A percentile compares a stretch with the other conserved stretches of the same genome.
Conservation (phyloP, 1,140 invertebrate species). For the Camponotus pennsylvanicus region DNA sequence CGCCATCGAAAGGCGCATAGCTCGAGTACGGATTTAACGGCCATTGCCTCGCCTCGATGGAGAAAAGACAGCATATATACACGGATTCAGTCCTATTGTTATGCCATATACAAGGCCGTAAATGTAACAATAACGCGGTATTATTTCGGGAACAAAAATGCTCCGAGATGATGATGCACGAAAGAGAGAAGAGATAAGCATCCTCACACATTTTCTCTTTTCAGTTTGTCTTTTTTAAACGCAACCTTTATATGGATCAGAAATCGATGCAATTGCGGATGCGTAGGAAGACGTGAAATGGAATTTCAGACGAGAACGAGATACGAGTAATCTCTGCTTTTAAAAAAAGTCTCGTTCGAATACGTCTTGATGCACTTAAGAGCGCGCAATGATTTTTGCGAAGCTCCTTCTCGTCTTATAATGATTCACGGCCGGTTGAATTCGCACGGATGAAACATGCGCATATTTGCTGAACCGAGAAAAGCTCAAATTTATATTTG, state of each 20-base stretch:
- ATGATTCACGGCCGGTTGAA: constrained; percentile 31
- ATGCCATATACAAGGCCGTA: constrained; percentile 27
- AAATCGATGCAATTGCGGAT: constrained; percentile 68
- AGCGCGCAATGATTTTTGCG: background rate
- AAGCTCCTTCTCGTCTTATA: constrained; percentile 42
- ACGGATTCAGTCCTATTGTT: constrained; percentile 50
- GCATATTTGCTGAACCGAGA: background rate
- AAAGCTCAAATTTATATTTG: background rate
- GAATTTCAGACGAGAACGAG: background rate
- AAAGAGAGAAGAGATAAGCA: constrained; percentile 44
- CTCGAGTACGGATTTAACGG: constrained; percentile 15
- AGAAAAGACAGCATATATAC: constrained; percentile 32
- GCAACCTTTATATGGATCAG: constrained; percentile 61
- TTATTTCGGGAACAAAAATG: constrained; percentile 54
- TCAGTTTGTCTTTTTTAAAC: constrained; percentile 56
- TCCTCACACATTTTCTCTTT: constrained; percentile 5
- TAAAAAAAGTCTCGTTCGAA: background rate
- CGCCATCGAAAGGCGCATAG: constrained; percentile 18
- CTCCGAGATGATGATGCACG: constrained; percentile 29
- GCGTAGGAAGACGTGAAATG: background rate
- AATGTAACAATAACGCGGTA: constrained; percentile 60
- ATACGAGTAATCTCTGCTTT: background rate
- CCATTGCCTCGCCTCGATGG: constrained; percentile 2
- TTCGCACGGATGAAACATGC: background rate
- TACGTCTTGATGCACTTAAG: background rate